Base-by-base conservation (phyloP, 2,113 vertebrate species). In the Piliocolobus tephrosceles region DNA sequence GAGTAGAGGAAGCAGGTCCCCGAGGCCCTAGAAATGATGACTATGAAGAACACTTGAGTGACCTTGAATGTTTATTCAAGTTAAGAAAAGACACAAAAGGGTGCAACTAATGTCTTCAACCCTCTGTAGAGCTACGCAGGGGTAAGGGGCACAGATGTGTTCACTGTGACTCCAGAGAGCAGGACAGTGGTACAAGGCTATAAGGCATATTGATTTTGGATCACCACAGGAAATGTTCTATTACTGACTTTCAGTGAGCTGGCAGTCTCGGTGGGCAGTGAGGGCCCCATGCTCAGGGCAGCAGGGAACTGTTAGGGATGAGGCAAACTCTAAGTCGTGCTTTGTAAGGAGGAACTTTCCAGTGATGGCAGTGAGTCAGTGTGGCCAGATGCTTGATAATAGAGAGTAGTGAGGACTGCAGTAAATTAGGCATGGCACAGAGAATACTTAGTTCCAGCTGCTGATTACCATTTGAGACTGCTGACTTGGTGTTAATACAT, bases 291-390 rank as follows among this genome's bases (percentile, higher is more conserved):
- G 38, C 5, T 17, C 25, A 23, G 27, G 35, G 23, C 4, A 38
- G 10, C 23, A 20, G 40, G 52, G 17, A 27, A 10, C 6, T 30
- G 23, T 61, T 40, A 47, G 20, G 50, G 9, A 12, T 25, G n/a
- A 23, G 43, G 43, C n/a, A 52, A 68, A 40, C 45, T 40, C 16
- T 89, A 64, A 38, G 14, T 22, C 1, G 10, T 22, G 47, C 61
- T 88, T 79, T 83, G 16, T 27, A 93, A 79, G 35, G 47, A 45
- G 25, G 40, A 35, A 38, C 23, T 85, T 17, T 4, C 20, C 55
- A 30, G 66, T 92, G 68, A 52, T 7, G 1, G 38, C 13, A 22
- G 0, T 25, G 11, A 8, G 22, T 47, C 55, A 8, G 0, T 2
- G 7, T 96, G 47, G 47, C 43, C 89, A 80, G 35, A 22, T 64